Conservation (phyloP, 2,113 vertebrate genomes). For the Notechis scutatus region DNA sequence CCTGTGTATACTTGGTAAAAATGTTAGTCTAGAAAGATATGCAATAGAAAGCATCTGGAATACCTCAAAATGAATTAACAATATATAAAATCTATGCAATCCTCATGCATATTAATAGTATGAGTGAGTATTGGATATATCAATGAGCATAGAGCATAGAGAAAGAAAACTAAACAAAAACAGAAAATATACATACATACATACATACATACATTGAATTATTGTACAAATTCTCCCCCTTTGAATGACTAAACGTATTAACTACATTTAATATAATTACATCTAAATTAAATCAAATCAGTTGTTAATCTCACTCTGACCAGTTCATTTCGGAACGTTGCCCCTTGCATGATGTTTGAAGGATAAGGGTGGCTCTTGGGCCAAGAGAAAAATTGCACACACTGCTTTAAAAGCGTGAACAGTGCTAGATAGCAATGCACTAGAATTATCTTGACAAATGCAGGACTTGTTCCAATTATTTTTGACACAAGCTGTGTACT, state of each 20-base stretch:
- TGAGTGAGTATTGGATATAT: neutral
- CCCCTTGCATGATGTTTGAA: neutral
- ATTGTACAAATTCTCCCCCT: neutral
- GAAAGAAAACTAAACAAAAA: neutral
- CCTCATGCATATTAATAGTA: neutral
- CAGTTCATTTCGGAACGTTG: neutral
- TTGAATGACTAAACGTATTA: neutral
- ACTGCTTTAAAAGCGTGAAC: neutral
- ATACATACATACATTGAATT: neutral
- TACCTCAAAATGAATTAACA: neutral
- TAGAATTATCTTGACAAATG: constrained; percentile 17
- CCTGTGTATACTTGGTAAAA: neutral
- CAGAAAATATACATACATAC: neutral
- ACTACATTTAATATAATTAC: neutral
- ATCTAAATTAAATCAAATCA: neutral
- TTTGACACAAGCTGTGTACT: neutral
- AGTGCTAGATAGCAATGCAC: neutral
- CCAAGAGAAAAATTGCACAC: neutral
- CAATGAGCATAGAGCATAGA: neutral
- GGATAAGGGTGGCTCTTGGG: neutral
- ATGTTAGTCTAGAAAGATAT: neutral
- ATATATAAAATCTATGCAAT: neutral
- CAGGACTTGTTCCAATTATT: neutral
- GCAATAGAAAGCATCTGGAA: neutral
- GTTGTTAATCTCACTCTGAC: neutral